Conservation (phyloP, 2,888 invertebrate species). For the Ormyrus labotus region DNA sequence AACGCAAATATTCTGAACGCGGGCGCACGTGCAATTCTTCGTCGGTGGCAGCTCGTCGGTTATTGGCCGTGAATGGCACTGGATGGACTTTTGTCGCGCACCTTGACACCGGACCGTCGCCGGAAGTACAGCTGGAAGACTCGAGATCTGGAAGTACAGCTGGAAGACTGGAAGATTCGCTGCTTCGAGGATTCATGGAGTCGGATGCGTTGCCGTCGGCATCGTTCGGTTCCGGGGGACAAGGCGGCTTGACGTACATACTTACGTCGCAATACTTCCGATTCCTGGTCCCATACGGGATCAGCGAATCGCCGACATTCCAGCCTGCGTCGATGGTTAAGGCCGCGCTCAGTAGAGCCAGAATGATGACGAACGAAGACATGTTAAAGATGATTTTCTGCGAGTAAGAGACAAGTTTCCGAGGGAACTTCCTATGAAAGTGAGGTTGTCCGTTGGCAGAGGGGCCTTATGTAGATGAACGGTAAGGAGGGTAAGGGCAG, state of each 20-base stretch:
- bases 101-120: constrained; percentile 47
- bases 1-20: no score
- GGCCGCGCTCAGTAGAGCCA: not conserved
- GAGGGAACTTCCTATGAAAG: no score
- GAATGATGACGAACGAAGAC: not conserved
- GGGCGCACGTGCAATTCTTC: no score
- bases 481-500: not conserved
- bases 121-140: not conserved
- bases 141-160: not conserved
- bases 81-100: constrained; percentile 65
- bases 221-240: constrained; percentile 9
- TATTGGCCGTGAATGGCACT: constrained; percentile 66
- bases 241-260: not conserved
- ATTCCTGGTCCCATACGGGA: constrained; percentile 21
- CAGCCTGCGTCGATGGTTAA: not conserved
- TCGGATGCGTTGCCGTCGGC: not conserved
- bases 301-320: not conserved
- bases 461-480: not conserved
- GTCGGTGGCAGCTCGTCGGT: not conserved
- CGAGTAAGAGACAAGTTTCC: no score
- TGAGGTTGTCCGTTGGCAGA: not conserved
- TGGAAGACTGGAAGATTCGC: no score
- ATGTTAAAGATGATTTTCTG: no score
- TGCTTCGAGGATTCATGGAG: not conserved
- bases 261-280: constrained; percentile 21